Base-by-base conservation (phyloP, 2,888 invertebrate genomes). In the Noctua janthe region DNA sequence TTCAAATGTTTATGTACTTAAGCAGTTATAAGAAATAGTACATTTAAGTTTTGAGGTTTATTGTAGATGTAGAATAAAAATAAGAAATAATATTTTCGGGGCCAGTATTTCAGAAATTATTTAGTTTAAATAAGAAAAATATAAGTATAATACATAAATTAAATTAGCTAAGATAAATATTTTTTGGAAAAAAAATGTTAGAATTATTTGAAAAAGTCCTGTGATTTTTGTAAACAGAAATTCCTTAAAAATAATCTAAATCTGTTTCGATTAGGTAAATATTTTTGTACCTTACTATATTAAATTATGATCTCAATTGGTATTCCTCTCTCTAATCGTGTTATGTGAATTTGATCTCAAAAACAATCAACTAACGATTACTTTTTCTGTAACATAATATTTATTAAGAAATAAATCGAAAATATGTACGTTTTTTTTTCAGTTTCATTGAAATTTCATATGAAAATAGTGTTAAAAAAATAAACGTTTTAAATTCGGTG, bases 91-190 rank as follows among this genome's bases (percentile, higher is more conserved):
- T 89, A 71, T 82, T 66, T 82, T 92, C 84, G 92, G 93, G 95
- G 96, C 95, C 96, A 96, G 96, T 95, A 95, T 95, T 95, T 94
- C 93, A 90, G 92, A 94, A 93, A 94, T 92, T 94, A 93, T 89
- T 89, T 92, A 90, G 80, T 39, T 66, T 78, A 71, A 84, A 69
- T 72, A 49, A 59, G 10, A 49, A 49, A 74, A 75, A 82, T 74
- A 85, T 62, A 39, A 39, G 39, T 39, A 20, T 54, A 17, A 59
- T 72, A 76, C 29, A 74, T 76, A 69, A 70, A 76, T 69, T 70
- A 74, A 64, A 43, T 72, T 71, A 67, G 49, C 23, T 74, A 72
- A 29, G 17, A 77, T 29, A 67, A 75, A 71, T 62, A 79, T 81
- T 78, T 78, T 80, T 71, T 56, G 81, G 20, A 69, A 39, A 35